A percentile compares a stretch with the other conserved stretches of the same genome.
phyloP scores from a whole-genome alignment of 2,113 vertebrate genomes.

The Poecilia latipinna region DNA sequence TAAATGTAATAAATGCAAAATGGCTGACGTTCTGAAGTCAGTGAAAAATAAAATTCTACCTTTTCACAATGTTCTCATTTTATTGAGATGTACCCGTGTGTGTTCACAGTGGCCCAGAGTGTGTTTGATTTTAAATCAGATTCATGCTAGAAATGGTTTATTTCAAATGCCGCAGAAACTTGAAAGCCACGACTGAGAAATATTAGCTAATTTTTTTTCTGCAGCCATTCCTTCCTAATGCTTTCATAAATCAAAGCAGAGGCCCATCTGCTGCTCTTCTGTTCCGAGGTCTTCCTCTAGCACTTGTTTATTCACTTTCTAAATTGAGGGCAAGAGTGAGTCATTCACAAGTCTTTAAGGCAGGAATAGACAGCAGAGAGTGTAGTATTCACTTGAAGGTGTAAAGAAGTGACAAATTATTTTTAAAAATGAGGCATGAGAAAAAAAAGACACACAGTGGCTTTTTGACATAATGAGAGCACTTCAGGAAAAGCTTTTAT shows the following conservation, averaged over 20 bases:
- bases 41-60: neutral
- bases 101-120: neutral
- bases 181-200: neutral
- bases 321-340: constrained; percentile 51
- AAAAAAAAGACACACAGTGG: constrained; percentile 14
- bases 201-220: constrained; percentile 1
- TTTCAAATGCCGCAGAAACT: constrained; percentile 13
- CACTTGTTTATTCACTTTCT: constrained; percentile 53
- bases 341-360: constrained; percentile 53
- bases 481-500: neutral
- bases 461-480: constrained; percentile 7
- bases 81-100: neutral
- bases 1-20: neutral
- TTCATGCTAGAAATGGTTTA: constrained; percentile 2
- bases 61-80: neutral
- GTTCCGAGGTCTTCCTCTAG: constrained; percentile 36
- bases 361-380: constrained; percentile 36
- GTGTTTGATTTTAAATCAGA: neutral
- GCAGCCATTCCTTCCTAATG: constrained; percentile 21
- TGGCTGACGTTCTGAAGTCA: neutral
- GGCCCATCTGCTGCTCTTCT: constrained; percentile 51
- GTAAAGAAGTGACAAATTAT: constrained; percentile 37
- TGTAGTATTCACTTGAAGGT: constrained; percentile 31
- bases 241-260: constrained; percentile 34
- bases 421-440: constrained; percentile 25